Base-by-base conservation (phyloP, 2,797 vertebrate species). In the Momotus momota region DNA sequence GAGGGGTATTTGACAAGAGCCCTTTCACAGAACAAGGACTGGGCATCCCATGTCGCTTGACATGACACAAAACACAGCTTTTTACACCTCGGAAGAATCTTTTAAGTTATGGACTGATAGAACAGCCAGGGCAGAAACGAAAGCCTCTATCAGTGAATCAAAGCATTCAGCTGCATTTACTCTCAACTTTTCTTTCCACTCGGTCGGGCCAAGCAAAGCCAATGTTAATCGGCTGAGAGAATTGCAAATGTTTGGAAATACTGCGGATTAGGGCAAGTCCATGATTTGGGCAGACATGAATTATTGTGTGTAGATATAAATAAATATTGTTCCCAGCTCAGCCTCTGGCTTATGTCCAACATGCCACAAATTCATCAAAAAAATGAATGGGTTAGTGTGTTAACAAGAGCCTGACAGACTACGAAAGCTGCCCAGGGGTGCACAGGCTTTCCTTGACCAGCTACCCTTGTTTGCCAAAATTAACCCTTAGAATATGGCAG, bases 241-340 rank as follows among this genome's bases (percentile, higher is more conserved):
- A 95, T 88, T 95, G 95, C 88, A 96, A 97, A 96, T 96, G 97
- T 97, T 97, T 97, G 97, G 94, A 98, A 97, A 97, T 83, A 33
- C 95, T 91, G 96, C 21, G 87, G 95, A 97, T 94, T 91, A 89
- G 81, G 94, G 93, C 94, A 95, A 96, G 97, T 90, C 96, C 88
- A 38, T 92, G 96, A 94, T 95, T 96, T 95, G 95, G 97, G 97
- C 96, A 97, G 85, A 96, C 87, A 91, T 97, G 94, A 98, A 98
- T 97, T 97, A 97, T 97, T 98, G 93, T 97, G 96, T 93, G 92
- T 82, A 97, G 97, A 97, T 98, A 98, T 96, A 98, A 98, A 98
- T 97, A 98, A 98, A 98, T 97, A 98, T 98, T 98, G 97, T 72
- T 98, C 95, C 90, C 86, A 72, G 95, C 67, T 88, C 93, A 87